These are phyloP conservation scores for Drosophila melanogaster DNA, from an alignment of 1,140 invertebrate genomes.

Conservation along the genomic window DNA sequence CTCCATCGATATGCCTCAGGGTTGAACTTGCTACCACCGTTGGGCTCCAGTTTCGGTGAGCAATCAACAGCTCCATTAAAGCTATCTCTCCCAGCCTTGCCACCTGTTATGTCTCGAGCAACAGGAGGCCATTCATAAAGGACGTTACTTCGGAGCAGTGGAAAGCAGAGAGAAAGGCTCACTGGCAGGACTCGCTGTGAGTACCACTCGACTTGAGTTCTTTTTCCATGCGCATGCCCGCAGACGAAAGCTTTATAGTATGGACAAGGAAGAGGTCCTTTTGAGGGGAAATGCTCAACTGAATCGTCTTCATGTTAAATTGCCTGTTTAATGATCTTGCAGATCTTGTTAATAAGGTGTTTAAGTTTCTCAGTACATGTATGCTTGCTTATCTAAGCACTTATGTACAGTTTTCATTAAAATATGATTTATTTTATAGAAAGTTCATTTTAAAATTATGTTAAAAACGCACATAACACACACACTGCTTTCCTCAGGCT, in stretches of 20 bases:
- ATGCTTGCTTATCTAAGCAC: too few relatives aligned
- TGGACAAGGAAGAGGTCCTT: not conserved
- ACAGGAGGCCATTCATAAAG: constrained; percentile 80
- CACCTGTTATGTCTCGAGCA: constrained; percentile 76
- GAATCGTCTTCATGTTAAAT: constrained; percentile 1
- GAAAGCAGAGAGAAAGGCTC: constrained; percentile 12
- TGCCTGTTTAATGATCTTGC: constrained; percentile 12
- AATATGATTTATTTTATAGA: too few relatives aligned
- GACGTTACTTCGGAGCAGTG: constrained; percentile 25
- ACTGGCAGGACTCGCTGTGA: constrained; percentile 1
- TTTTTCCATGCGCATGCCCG: constrained; percentile 48
- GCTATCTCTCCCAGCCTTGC: constrained; percentile 62
- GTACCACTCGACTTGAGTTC: constrained; percentile 29
- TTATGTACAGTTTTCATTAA: too few relatives aligned
- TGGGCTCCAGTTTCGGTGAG: constrained; percentile 24
- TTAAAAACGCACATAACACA: too few relatives aligned
- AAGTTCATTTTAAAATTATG: too few relatives aligned
- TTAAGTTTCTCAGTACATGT: too few relatives aligned
- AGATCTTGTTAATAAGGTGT: constrained; percentile 6
- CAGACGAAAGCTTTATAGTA: constrained; percentile 39
- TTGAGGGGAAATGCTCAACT: not conserved
- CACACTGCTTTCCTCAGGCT: not conserved
- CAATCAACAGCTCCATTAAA: constrained; percentile 56
- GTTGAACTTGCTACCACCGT: constrained; percentile 20
- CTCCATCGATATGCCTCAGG: constrained; percentile 40